A percentile compares a stretch with the other conserved stretches of the same genome.
Conservation (phyloP, 2,797 vertebrate genomes). For the Crax fasciolata region DNA sequence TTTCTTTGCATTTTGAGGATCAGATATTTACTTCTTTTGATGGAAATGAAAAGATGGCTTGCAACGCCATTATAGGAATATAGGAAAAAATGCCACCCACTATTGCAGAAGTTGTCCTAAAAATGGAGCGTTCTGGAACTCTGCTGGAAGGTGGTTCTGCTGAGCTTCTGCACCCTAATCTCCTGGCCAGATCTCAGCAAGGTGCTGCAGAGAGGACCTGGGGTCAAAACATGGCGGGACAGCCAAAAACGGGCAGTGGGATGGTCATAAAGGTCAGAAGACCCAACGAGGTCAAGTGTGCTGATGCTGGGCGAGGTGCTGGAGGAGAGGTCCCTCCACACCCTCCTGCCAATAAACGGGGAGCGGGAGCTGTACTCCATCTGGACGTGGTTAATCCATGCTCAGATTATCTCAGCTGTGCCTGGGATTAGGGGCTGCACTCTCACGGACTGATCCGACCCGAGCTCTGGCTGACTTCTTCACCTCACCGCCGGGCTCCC, state of each 20-base stretch:
- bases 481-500: neutral
- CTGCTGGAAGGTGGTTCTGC: accelerated
- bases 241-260: neutral
- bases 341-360: neutral
- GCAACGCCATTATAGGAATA: neutral
- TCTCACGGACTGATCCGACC: conserved; percentile 19
- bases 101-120: neutral
- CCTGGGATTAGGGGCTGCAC: conserved; percentile 24
- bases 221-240: neutral
- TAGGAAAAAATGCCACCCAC: neutral
- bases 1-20: neutral
- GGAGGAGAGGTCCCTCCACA: neutral
- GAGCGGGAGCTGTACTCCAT: neutral
- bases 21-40: neutral
- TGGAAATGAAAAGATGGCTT: neutral
- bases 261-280: neutral
- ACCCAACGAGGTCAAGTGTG: accelerated
- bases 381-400: conserved; percentile 55
- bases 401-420: conserved; percentile 26
- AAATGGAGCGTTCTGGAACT: neutral
- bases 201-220: no score
- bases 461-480: neutral
- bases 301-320: accelerated
- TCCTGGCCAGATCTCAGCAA: neutral
- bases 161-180: accelerated